phyloP scores from a whole-genome alignment of 2,888 invertebrate species.

The Embidobia sp. region DNA sequence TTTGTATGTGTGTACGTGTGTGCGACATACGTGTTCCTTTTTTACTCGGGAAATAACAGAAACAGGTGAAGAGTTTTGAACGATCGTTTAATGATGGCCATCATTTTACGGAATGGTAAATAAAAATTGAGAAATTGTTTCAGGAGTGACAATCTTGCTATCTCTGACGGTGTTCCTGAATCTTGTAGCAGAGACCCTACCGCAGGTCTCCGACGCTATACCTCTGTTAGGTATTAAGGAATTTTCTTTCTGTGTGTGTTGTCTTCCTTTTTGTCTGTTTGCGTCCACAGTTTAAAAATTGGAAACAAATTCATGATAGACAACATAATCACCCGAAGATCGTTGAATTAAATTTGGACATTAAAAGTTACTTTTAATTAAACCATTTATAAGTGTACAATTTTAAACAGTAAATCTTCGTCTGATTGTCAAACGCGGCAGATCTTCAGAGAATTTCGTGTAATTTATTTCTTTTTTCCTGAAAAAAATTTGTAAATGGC shows the following conservation, averaged over 20 bases:
- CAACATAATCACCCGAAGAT: constrained; percentile 13
- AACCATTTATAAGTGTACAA: no score
- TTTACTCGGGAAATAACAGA: no score
- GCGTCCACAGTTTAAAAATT: constrained; percentile 29
- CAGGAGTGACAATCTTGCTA: constrained; percentile 99
- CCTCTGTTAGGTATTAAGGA: constrained; percentile 96
- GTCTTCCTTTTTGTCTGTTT: constrained; percentile 38
- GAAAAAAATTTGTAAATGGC: no score
- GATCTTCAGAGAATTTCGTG: no score
- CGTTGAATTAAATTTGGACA: background rate
- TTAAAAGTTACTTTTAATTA: no score
- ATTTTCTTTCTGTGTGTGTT: constrained; percentile 55
- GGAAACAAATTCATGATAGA: background rate
- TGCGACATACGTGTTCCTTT: no score
- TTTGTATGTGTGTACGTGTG: no score
- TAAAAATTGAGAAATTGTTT: constrained; percentile 83
- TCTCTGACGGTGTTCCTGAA: constrained; percentile 99
- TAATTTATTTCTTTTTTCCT: no score
- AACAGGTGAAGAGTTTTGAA: no score
- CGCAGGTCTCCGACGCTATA: constrained; percentile 99
- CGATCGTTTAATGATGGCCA: no score
- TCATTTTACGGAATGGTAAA: constrained; percentile 71
- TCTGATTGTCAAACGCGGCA: no score
- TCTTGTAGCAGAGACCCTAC: constrained; percentile 99
- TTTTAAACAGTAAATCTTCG: no score